Conservation (phyloP, 2,113 vertebrate genomes). For the Rhea pennata region DNA sequence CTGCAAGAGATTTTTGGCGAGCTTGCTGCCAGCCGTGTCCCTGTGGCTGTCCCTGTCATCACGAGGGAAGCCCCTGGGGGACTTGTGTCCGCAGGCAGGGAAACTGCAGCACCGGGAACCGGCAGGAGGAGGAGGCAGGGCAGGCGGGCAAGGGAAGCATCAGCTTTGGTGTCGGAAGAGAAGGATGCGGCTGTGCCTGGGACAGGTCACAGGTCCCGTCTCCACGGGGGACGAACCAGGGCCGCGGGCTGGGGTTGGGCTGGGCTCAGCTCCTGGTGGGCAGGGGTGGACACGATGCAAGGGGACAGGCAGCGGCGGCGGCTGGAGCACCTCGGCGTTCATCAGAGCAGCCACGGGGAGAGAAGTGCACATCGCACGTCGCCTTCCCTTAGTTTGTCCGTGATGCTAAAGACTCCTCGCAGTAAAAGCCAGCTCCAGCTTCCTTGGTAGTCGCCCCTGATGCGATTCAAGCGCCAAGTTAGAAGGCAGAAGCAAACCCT, state of each 20-base stretch:
- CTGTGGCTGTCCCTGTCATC: not conserved
- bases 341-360: not conserved
- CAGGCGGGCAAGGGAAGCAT: not conserved
- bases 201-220: too few relatives aligned
- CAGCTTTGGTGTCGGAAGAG: not conserved
- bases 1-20: not conserved
- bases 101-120: accelerated
- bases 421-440: too few relatives aligned
- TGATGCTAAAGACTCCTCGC: not conserved
- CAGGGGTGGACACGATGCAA: not conserved
- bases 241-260: not conserved
- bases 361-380: accelerated
- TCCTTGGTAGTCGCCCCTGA: not conserved
- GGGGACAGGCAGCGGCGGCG: not conserved
- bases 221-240: too few relatives aligned
- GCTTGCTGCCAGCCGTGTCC: not conserved
- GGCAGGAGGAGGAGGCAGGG: not conserved
- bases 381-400: not conserved
- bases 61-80: accelerated
- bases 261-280: not conserved
- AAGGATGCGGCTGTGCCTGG: not conserved
- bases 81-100: not conserved
- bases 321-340: too few relatives aligned
- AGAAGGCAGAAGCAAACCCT: not conserved
- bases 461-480: not conserved